Base-by-base conservation (phyloP, 2,113 vertebrate species). In the Cacatua alba region DNA sequence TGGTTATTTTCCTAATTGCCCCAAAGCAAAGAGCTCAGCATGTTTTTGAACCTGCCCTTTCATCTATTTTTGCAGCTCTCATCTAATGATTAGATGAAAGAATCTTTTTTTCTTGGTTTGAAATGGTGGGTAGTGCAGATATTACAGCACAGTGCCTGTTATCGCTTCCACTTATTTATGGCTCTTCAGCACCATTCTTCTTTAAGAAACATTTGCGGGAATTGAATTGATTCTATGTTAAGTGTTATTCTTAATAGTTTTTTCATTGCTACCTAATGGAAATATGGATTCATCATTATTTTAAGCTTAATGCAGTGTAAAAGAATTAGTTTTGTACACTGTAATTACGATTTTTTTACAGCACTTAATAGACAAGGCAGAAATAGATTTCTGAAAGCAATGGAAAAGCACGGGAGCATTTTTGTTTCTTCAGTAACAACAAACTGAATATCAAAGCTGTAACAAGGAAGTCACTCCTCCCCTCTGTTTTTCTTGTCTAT, bases 181-280 rank as follows among this genome's bases (percentile, higher is more conserved):
- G 49, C 75, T 89, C 71, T 87, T 67, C 39, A 88, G 75, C 59
- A 92, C 29, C 53, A 76, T 53, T 81, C 68, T 39, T 90, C 63
- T 92, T 71, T 19, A 71, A 71, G 86, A 95, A 91, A 76, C 59
- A 86, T 46, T 90, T 90, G 13, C 81, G 92, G 48, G 55, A 93
- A 91, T 75, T 75, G 48, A 95, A 94, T 6, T 86, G 88, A 83
- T 86, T 90, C 62, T 37, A 44, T 74, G 48, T 59, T 86, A 94
- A 93, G 60, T 80, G 77, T 76, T 95, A 67, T 68, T 91, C 83
- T 86, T 94, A 94, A 95, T 78, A 94, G 86, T 59, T 89, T 94
- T 96, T 97, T 93, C 86, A 95, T 91, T 94, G 75, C 90, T 74
- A 85, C 74, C 60, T 96, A 95, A 96, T 94, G 90, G 82, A 96